These are phyloP conservation scores for Dyspetes luteomarginatus DNA, from an alignment of 2,888 invertebrate genomes.

Conservation along the genomic window DNA sequence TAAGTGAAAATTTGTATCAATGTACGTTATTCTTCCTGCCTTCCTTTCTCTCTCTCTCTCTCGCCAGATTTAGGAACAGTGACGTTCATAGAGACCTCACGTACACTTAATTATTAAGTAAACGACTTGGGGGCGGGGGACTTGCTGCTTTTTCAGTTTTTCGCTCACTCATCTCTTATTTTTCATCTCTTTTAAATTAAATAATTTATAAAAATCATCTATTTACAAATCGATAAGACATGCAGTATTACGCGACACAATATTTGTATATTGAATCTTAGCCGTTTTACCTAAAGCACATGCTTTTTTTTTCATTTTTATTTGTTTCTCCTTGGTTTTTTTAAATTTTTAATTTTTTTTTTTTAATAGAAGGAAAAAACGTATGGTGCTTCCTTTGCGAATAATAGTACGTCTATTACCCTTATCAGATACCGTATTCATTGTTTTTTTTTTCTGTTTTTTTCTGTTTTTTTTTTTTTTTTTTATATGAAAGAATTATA, in stretches of 20 bases:
- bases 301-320: conserved; percentile 55
- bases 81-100: conserved; percentile 34
- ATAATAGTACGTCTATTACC: conserved; percentile 76
- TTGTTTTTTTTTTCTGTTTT: conserved; percentile 59
- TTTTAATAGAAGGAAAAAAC: conserved; percentile 71
- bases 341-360: conserved; percentile 44
- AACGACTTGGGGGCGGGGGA: conserved; percentile 24
- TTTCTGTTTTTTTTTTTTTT: conserved; percentile 64
- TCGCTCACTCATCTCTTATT: conserved; percentile 36
- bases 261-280: conserved; percentile 67
- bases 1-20: conserved; percentile 20
- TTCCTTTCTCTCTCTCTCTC: conserved; percentile 10
- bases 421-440: conserved; percentile 72
- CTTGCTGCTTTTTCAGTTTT: conserved; percentile 32
- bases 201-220: conserved; percentile 82
- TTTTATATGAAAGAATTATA: conserved; percentile 78
- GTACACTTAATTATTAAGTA: conserved; percentile 50
- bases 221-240: conserved; percentile 82
- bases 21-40: conserved; percentile 15
- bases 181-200: conserved; percentile 68
- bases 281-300: conserved; percentile 67
- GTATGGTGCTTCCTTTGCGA: conserved; percentile 76
- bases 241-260: conserved; percentile 74
- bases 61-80: conserved; percentile 36
- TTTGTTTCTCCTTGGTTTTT: conserved; percentile 33